Evolutionary conservation across 2,797 vertebrate genomes (phyloP).

Genomic region (Columba guinea): DNA sequence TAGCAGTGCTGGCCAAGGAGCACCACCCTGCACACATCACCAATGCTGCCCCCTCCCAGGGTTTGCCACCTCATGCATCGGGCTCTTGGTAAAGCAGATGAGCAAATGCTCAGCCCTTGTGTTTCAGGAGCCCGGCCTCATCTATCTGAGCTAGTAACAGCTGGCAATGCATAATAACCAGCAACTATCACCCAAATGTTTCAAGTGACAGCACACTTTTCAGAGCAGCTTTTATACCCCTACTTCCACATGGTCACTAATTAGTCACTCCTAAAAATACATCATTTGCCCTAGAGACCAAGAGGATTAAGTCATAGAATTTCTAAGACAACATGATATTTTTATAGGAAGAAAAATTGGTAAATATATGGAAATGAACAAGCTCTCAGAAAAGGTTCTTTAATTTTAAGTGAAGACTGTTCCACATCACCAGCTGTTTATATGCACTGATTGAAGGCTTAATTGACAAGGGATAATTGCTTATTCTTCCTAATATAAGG

Average conservation of each 20-base stretch:
- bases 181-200: neutral
- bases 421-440: conserved; percentile 55
- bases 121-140: neutral
- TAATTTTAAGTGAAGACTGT: conserved; percentile 50
- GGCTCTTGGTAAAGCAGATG: neutral
- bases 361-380: conserved; percentile 47
- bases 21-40: neutral
- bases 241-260: neutral
- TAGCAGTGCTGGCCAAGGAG: neutral
- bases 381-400: conserved; percentile 45
- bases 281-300: neutral
- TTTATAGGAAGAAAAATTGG: conserved; percentile 20
- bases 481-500: conserved; percentile 48
- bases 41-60: rapidly evolving
- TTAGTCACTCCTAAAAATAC: conserved; percentile 59
- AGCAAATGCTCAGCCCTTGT: neutral
- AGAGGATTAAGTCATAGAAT: conserved; percentile 20
- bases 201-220: neutral
- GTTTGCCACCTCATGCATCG: rapidly evolving
- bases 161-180: neutral
- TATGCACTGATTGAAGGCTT: conserved; percentile 41
- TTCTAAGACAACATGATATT: neutral
- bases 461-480: conserved; percentile 61
- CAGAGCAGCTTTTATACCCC: neutral
- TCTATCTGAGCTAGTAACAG: neutral